Evolutionary conservation across 2,797 vertebrate genomes (phyloP).

Genomic region (Buceros bicornis): DNA sequence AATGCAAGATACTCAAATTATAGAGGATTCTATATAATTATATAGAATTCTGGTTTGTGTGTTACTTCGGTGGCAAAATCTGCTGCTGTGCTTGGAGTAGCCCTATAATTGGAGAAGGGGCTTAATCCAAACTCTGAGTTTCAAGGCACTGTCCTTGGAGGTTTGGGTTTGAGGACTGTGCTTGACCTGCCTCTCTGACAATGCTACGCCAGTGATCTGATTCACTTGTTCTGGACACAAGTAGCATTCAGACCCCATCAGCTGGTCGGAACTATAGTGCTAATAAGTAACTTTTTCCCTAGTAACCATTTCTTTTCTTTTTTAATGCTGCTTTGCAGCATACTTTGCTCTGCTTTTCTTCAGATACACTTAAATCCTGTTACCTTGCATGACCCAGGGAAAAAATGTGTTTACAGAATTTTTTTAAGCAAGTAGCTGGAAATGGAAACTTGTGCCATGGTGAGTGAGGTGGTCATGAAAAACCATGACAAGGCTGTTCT

Average conservation of each 20-base stretch:
- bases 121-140: not conserved
- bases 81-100: not conserved
- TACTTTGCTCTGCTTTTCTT: not conserved
- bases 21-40: not conserved
- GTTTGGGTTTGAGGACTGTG: not conserved
- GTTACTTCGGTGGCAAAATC: not conserved
- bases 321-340: not conserved
- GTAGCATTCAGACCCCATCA: not conserved
- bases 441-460: not conserved
- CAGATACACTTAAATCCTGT: not conserved
- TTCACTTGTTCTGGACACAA: not conserved
- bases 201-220: not conserved
- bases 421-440: not conserved
- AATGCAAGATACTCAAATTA: not conserved
- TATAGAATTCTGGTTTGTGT: not conserved
- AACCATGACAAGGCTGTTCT: not conserved
- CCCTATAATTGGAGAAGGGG: not conserved
- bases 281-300: not conserved
- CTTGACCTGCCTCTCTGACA: not conserved
- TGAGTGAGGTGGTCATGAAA: not conserved
- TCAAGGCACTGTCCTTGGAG: not conserved
- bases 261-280: not conserved
- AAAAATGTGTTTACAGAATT: not conserved
- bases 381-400: not conserved
- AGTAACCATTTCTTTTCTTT: not conserved